These are phyloP conservation scores for Cyprinodon diabolis DNA, from an alignment of 2,797 vertebrate species.

Conservation along the genomic window DNA sequence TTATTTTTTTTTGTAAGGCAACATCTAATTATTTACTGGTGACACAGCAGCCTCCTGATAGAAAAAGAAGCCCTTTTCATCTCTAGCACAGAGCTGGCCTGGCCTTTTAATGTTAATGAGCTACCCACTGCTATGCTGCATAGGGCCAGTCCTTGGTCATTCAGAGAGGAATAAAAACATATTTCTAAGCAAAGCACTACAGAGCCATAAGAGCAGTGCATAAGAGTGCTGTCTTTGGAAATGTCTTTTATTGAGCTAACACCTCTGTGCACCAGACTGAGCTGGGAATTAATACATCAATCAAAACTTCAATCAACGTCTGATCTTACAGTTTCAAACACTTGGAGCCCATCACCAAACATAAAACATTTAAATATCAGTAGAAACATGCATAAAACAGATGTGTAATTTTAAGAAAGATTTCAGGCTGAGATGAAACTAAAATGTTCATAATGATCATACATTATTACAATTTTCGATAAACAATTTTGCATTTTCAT, in stretches of 20 bases:
- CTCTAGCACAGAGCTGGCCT: conserved; percentile 34
- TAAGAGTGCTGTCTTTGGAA: conserved; percentile 21
- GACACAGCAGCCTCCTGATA: conserved; percentile 39
- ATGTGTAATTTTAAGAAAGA: neutral
- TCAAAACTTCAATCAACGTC: neutral
- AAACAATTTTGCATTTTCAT: neutral
- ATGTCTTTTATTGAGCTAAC: conserved; percentile 10
- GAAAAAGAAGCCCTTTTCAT: conserved; percentile 23
- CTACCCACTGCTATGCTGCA: conserved; percentile 34
- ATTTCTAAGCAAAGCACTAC: conserved; percentile 37
- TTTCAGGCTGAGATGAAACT: neutral
- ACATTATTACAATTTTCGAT: too few relatives aligned
- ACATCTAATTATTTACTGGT: conserved; percentile 56
- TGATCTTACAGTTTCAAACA: neutral
- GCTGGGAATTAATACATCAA: neutral
- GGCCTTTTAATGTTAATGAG: conserved; percentile 68
- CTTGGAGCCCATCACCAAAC: neutral
- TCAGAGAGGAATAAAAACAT: conserved; percentile 55
- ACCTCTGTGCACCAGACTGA: neutral
- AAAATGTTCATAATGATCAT: too few relatives aligned
- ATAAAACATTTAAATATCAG: neutral
- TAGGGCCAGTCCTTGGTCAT: conserved; percentile 54
- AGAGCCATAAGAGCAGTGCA: conserved; percentile 28
- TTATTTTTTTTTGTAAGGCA: conserved; percentile 34
- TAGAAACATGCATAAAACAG: neutral